Evolutionary conservation across 2,888 invertebrate genomes (phyloP).

Genomic region (Caenorhabditis sp.): DNA sequence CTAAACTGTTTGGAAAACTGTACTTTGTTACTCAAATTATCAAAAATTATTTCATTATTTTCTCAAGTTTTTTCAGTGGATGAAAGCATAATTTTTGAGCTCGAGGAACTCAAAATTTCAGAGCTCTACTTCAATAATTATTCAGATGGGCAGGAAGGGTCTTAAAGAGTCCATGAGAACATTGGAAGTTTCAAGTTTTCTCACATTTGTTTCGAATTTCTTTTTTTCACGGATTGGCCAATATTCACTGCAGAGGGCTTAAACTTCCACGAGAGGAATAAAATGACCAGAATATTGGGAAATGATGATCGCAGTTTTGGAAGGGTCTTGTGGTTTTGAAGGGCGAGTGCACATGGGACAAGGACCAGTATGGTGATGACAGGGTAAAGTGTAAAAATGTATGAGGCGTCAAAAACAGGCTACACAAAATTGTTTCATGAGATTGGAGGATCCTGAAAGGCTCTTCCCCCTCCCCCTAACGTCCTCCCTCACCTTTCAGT

Average conservation of each 20-base stretch:
- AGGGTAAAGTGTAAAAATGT: constrained; percentile 51
- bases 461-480: background rate
- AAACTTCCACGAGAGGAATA: background rate
- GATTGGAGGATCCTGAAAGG: constrained; percentile 4
- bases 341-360: constrained; percentile 18
- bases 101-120: background rate
- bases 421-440: constrained; percentile 51
- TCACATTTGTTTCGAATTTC: constrained; percentile 7
- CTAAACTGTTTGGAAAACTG: too few relatives aligned
- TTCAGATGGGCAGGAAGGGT: background rate
- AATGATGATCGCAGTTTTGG: constrained; percentile 7
- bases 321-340: constrained; percentile 52
- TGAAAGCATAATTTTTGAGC: too few relatives aligned
- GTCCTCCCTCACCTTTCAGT: constrained; percentile 10
- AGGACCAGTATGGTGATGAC: constrained; percentile 44
- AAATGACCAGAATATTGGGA: background rate
- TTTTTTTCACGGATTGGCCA: too few relatives aligned
- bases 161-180: constrained; percentile 32
- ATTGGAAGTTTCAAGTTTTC: constrained; percentile 20
- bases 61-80: too few relatives aligned
- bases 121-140: background rate
- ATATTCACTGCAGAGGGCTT: too few relatives aligned
- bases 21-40: too few relatives aligned
- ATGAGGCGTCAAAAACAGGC: constrained; percentile 52
- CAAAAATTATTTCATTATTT: too few relatives aligned